Evolutionary conservation across 1,140 invertebrate species (phyloP).

Genomic region (Solen grandis): DNA sequence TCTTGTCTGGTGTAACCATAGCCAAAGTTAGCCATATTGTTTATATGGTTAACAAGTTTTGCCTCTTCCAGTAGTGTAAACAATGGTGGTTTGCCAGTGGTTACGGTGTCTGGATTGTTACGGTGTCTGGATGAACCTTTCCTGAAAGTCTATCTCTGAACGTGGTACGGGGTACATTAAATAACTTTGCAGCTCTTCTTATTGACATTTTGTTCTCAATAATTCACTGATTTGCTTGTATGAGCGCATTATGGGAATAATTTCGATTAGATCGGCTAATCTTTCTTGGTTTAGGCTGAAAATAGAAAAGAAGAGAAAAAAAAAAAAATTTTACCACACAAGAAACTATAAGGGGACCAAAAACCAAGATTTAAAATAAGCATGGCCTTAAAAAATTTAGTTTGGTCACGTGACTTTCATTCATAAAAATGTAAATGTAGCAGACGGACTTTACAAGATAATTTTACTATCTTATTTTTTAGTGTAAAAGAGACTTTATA

Average conservation of each 20-base stretch:
- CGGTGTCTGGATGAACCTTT: background rate
- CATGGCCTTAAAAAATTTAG: no score
- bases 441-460: no score
- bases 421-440: no score
- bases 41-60: no score
- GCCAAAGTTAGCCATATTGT: constrained; percentile 9
- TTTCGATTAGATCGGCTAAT: background rate
- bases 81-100: background rate
- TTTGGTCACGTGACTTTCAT: background rate
- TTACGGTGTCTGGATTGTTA: no score
- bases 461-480: no score
- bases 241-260: background rate
- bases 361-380: no score
- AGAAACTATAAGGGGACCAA: background rate
- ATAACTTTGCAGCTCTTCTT: background rate
- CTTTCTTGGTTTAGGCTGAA: background rate
- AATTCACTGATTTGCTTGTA: background rate
- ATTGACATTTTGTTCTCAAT: background rate
- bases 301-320: background rate
- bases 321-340: background rate
- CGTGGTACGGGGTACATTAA: background rate
- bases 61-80: background rate
- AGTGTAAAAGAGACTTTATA: no score
- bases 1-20: constrained; percentile 5
- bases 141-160: constrained; percentile 5